These are phyloP conservation scores for Apostichopus parvimensis DNA, from an alignment of 35 echinoderm and acorn worm species.

Conservation along the genomic window DNA sequence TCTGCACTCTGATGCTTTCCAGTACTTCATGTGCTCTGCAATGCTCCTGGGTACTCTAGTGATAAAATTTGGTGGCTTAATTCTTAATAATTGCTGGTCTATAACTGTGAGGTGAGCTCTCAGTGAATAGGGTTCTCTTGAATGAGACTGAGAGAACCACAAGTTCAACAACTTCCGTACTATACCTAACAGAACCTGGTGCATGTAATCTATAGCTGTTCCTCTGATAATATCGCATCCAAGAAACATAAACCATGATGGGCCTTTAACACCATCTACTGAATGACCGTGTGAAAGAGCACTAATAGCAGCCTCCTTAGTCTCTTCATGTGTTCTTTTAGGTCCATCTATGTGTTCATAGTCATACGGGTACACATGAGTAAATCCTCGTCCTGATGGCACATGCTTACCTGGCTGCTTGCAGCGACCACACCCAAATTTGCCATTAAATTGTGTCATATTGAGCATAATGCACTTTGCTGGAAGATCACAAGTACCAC, in stretches of 20 bases:
- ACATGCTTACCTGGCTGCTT: constrained; percentile 22
- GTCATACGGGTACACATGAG: constrained; percentile 11
- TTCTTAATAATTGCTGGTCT: constrained; percentile 8
- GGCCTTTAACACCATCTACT: constrained; percentile 42
- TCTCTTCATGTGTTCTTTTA: constrained; percentile 26
- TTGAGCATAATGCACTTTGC: constrained; percentile 35
- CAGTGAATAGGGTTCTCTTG: constrained; percentile 13
- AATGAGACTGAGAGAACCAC: constrained; percentile 25
- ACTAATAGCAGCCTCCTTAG: neutral
- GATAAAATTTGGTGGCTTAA: constrained; percentile 78
- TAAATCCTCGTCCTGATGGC: neutral
- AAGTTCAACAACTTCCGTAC: constrained; percentile 21
- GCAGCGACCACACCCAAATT: constrained; percentile 21
- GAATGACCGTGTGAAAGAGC: neutral
- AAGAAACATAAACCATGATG: constrained; percentile 23
- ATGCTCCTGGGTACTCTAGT: constrained; percentile 63
- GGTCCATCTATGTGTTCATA: neutral
- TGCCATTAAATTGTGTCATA: constrained; percentile 34
- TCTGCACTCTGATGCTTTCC: constrained; percentile 79
- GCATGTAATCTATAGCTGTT: constrained; percentile 57
- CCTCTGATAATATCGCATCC: constrained; percentile 40
- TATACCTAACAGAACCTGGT: constrained; percentile 40
- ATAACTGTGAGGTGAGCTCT: neutral
- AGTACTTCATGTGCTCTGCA: constrained; percentile 62
- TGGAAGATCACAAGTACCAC: constrained; percentile 55